phyloP scores from a whole-genome alignment of 2,113 vertebrate genomes.

The Varanus komodoensis region DNA sequence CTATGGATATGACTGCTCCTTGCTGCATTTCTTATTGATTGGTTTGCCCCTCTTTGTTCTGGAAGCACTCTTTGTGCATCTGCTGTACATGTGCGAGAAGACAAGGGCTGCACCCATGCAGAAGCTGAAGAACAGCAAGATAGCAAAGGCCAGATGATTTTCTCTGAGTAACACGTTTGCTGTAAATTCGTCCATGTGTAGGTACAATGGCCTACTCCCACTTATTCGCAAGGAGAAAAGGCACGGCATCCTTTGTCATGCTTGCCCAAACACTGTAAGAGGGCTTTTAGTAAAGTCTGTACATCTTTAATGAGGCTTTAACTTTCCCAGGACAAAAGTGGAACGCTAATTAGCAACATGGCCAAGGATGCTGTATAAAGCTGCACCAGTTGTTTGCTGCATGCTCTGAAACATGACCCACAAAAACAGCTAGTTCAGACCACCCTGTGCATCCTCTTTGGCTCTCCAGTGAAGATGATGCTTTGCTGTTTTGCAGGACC shows the following conservation, averaged over 20 bases:
- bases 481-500: background rate
- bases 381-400: background rate
- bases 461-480: background rate
- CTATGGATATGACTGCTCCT: background rate
- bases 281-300: background rate
- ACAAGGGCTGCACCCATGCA: background rate
- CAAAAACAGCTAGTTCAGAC: background rate
- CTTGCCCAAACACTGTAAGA: background rate
- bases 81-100: background rate
- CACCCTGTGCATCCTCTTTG: background rate
- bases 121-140: background rate
- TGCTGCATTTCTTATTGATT: background rate
- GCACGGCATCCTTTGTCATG: background rate
- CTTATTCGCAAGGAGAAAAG: background rate
- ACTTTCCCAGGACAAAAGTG: background rate
- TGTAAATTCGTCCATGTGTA: background rate
- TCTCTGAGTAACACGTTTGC: background rate
- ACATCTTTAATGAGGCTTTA: background rate
- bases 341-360: background rate
- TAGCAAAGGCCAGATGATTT: background rate
- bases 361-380: background rate
- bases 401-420: background rate
- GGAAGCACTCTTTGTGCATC: background rate
- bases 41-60: background rate
- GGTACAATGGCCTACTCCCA: background rate